phyloP scores from a whole-genome alignment of 2,888 invertebrate species.

The Ormyrus thymus region DNA sequence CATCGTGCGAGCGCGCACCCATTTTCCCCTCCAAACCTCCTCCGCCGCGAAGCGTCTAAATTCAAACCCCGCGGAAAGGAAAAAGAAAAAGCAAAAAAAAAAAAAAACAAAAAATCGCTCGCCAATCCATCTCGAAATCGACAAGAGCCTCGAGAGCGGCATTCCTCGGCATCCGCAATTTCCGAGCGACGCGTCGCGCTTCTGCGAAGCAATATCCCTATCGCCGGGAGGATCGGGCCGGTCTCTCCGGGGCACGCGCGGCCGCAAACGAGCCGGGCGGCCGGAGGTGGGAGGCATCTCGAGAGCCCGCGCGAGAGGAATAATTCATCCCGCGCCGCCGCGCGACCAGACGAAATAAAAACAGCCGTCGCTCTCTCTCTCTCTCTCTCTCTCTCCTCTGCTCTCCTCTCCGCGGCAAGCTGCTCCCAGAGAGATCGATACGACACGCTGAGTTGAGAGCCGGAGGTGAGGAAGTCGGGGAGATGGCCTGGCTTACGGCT shows the following conservation, averaged over 20 bases:
- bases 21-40: too few relatives aligned
- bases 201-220: constrained; percentile 18
- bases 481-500: too few relatives aligned
- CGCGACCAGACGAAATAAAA: too few relatives aligned
- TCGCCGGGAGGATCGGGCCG: neutral
- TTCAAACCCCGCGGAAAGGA: too few relatives aligned
- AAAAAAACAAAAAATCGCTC: too few relatives aligned
- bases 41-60: too few relatives aligned
- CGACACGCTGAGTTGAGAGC: neutral
- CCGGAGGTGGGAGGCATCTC: constrained; percentile 5
- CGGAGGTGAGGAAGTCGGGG: neutral
- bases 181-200: neutral
- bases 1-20: too few relatives aligned
- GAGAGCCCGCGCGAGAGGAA: constrained; percentile 50
- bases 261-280: constrained; percentile 42
- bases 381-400: too few relatives aligned
- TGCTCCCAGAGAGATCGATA: neutral
- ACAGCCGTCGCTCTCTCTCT: too few relatives aligned
- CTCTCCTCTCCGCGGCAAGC: too few relatives aligned
- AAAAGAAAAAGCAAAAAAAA: too few relatives aligned
- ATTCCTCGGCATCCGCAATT: neutral
- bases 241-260: neutral
- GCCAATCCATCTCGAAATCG: too few relatives aligned
- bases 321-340: constrained; percentile 55
- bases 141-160: neutral